Percentiles rank a stretch among this genome's conserved stretches.
phyloP scores from a whole-genome alignment of 64 coral and sea anemone species.

The Montipora efflorescens region DNA sequence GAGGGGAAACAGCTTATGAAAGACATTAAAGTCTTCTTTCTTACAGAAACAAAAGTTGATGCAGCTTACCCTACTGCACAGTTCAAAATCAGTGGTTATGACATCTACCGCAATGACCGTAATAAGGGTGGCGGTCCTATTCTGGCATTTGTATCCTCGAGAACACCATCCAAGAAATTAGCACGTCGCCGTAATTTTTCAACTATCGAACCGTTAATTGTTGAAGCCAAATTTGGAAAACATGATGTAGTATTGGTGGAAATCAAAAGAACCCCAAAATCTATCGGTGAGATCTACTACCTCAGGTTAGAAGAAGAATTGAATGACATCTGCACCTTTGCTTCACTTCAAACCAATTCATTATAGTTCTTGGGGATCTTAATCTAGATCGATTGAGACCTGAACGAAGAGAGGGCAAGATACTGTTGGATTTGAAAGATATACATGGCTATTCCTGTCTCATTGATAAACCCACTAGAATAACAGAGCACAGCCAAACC shows the following conservation, averaged over 20 bases:
- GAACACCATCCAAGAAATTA: conserved; percentile 40
- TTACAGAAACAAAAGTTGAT: conserved; percentile 40
- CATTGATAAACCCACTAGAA: conserved; percentile 12
- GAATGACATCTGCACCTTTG: background rate
- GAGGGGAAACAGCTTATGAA: conserved; percentile 11
- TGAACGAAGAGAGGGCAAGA: conserved; percentile 28
- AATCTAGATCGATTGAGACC: conserved; percentile 32
- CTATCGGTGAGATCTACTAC: background rate
- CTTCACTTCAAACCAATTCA: conserved; percentile 13
- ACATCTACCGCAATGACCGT: conserved; percentile 31
- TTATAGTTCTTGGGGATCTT: conserved; percentile 23
- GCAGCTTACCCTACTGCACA: conserved; percentile 29
- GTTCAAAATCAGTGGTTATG: conserved; percentile 31
- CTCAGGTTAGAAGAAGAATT: background rate
- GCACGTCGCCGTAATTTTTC: background rate
- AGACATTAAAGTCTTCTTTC: conserved; percentile 37
- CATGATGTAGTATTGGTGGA: background rate
- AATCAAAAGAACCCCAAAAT: background rate
- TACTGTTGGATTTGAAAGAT: conserved; percentile 20
- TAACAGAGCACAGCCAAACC: conserved; percentile 25
- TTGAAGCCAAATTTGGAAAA: conserved; percentile 26
- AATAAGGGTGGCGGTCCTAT: conserved; percentile 42
- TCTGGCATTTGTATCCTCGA: conserved; percentile 35
- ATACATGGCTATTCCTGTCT: conserved; percentile 9
- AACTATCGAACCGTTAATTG: background rate